Conservation (phyloP, 2,888 invertebrate genomes). For the Parapristionchus giblindavisi region DNA sequence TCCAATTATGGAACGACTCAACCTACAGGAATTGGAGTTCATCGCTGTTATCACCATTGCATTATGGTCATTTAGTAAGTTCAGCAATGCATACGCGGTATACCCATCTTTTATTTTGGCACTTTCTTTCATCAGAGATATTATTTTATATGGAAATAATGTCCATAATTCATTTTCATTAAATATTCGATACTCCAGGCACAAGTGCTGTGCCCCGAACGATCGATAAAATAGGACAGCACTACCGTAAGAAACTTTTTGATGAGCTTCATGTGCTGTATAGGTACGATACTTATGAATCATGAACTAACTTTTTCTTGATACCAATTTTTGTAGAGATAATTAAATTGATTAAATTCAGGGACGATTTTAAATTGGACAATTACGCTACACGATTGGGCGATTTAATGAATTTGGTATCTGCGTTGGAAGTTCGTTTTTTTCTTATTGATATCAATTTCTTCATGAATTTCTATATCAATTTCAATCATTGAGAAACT, state of each 20-base stretch:
- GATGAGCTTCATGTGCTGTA: conserved; percentile 31
- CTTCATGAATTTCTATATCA: too few species aligned
- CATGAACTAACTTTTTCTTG: neutral
- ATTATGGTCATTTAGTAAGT: neutral
- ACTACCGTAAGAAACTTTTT: conserved; percentile 12
- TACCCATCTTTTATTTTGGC: too few species aligned
- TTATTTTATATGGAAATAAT: too few species aligned
- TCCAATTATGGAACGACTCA: conserved; percentile 14
- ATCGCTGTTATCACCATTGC: neutral
- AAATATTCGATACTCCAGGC: too few species aligned
- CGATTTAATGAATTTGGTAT: conserved; percentile 41
- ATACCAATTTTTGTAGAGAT: neutral
- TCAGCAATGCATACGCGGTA: neutral
- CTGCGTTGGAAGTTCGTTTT: conserved; percentile 35
- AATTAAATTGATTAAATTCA: too few species aligned
- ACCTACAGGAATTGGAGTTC: conserved; percentile 19
- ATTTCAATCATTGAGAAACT: too few species aligned
- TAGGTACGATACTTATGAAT: neutral
- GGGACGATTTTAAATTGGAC: conserved; percentile 39
- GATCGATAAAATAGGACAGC: neutral
- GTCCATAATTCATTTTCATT: too few species aligned
- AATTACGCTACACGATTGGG: conserved; percentile 43
- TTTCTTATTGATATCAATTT: too few species aligned
- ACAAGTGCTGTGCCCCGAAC: too few species aligned
- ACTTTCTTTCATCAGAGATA: too few species aligned